A percentile compares a stretch with the other conserved stretches of the same genome.
Conservation (phyloP, 2,888 invertebrate genomes). For the Drosophila koepferae region DNA sequence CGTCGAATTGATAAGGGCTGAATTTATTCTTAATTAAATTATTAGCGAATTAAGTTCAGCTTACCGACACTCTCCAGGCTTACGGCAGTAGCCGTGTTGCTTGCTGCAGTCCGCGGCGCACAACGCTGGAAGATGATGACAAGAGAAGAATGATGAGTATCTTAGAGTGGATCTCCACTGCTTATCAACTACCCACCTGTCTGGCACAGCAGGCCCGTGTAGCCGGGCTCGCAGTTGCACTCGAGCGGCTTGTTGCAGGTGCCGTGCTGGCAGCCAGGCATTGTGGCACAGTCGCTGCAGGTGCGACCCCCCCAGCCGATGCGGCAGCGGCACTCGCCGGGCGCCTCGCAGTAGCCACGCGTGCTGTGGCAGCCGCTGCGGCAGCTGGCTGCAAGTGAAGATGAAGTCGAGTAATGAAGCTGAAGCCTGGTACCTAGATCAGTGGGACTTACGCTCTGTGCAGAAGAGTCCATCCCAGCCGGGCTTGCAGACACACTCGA, state of each 20-base stretch:
- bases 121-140: constrained; percentile 88
- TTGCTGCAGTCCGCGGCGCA: constrained; percentile 93
- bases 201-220: constrained; percentile 94
- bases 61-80: constrained; percentile 91
- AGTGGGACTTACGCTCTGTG: constrained; percentile 90
- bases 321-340: constrained; percentile 95
- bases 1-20: background rate
- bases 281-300: constrained; percentile 93
- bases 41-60: constrained; percentile 48
- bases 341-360: constrained; percentile 94
- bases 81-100: constrained; percentile 93
- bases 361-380: constrained; percentile 93
- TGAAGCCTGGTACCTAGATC: background rate
- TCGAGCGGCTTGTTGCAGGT: constrained; percentile 95
- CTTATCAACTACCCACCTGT: constrained; percentile 90
- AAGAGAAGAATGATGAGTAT: background rate
- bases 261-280: constrained; percentile 96
- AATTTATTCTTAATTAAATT: background rate
- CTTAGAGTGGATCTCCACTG: background rate
- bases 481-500: constrained; percentile 93
- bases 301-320: constrained; percentile 95
- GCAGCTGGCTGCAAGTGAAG: constrained; percentile 89
- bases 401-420: background rate
- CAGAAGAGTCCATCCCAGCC: constrained; percentile 96
- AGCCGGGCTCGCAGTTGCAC: constrained; percentile 96